A percentile compares a stretch with the other conserved stretches of the same genome.
These are phyloP conservation scores for Thymelicus lineola DNA, from an alignment of 2,888 invertebrate genomes.

Conservation along the genomic window DNA sequence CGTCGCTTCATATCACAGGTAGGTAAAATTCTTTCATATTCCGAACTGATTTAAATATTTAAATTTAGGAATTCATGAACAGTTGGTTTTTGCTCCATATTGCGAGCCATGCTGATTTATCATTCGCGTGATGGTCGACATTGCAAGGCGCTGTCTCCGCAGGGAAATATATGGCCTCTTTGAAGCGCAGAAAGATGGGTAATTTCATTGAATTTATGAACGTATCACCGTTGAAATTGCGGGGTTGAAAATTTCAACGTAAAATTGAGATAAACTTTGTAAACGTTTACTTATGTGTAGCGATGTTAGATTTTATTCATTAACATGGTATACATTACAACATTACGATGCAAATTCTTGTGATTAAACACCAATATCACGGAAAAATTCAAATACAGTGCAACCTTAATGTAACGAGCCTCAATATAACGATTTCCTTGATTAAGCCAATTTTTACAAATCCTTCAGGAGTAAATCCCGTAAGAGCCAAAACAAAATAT, in stretches of 20 bases:
- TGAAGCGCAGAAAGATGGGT: slow-evolving; percentile 82
- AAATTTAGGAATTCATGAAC: slow-evolving; percentile 51
- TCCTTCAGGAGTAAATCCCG: too few relatives aligned
- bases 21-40: slow-evolving; percentile 27
- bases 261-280: slow-evolving; percentile 72
- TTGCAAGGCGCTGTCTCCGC: slow-evolving; percentile 74
- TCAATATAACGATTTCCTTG: too few relatives aligned
- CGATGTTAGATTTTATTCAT: slow-evolving; percentile 21
- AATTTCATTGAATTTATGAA: slow-evolving; percentile 83
- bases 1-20: slow-evolving; percentile 9
- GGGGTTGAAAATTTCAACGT: slow-evolving; percentile 71
- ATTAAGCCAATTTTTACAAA: too few relatives aligned
- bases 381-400: too few relatives aligned
- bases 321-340: neutral
- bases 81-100: slow-evolving; percentile 56
- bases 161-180: slow-evolving; percentile 79
- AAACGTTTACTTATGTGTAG: slow-evolving; percentile 41
- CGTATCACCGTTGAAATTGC: slow-evolving; percentile 76
- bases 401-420: too few relatives aligned
- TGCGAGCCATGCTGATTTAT: slow-evolving; percentile 73
- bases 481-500: too few relatives aligned
- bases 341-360: too few relatives aligned
- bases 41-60: slow-evolving; percentile 43
- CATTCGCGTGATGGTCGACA: slow-evolving; percentile 76
- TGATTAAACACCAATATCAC: too few relatives aligned